Conservation (phyloP, 2,888 invertebrate species). For the Dusona sp. region DNA sequence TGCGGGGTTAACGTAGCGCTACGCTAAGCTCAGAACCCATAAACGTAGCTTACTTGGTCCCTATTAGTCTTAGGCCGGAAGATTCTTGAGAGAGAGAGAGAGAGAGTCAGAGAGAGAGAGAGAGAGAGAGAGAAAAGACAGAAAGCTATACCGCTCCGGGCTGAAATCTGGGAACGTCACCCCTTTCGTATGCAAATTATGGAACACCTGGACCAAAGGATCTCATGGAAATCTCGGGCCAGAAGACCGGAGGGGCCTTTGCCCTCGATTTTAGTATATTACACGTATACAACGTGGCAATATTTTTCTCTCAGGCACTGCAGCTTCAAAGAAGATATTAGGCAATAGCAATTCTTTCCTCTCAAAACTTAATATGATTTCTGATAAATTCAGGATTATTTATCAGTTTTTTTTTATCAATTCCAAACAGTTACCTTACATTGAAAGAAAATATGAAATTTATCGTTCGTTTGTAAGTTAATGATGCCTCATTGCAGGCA, state of each 20-base stretch:
- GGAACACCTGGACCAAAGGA: slow-evolving; percentile 83
- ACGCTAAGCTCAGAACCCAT: slow-evolving; percentile 83
- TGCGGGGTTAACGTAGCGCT: slow-evolving; percentile 79
- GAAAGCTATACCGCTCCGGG: slow-evolving; percentile 51
- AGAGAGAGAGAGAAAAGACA: slow-evolving; percentile 46
- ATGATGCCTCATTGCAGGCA: not conserved
- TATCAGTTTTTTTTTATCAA: not conserved
- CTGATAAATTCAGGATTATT: not conserved
- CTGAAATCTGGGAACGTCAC: slow-evolving; percentile 76
- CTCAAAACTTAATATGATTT: slow-evolving; percentile 60
- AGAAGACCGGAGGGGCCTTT: slow-evolving; percentile 60
- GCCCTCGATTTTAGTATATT: slow-evolving; percentile 33
- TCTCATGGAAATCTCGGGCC: slow-evolving; percentile 82
- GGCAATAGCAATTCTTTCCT: slow-evolving; percentile 54
- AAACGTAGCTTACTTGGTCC: slow-evolving; percentile 73
- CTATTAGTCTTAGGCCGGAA: slow-evolving; percentile 48
- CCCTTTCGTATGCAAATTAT: slow-evolving; percentile 84
- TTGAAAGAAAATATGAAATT: not conserved
- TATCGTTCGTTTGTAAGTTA: not conserved
- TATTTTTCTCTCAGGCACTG: slow-evolving; percentile 47
- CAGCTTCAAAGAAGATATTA: slow-evolving; percentile 1
- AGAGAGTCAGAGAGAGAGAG: slow-evolving; percentile 26
- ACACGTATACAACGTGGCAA: slow-evolving; percentile 24
- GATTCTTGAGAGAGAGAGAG: slow-evolving; percentile 63
- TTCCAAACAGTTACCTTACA: not conserved